These are phyloP conservation scores for Labroides dimidiatus DNA, from an alignment of 2,797 vertebrate genomes.

Conservation along the genomic window DNA sequence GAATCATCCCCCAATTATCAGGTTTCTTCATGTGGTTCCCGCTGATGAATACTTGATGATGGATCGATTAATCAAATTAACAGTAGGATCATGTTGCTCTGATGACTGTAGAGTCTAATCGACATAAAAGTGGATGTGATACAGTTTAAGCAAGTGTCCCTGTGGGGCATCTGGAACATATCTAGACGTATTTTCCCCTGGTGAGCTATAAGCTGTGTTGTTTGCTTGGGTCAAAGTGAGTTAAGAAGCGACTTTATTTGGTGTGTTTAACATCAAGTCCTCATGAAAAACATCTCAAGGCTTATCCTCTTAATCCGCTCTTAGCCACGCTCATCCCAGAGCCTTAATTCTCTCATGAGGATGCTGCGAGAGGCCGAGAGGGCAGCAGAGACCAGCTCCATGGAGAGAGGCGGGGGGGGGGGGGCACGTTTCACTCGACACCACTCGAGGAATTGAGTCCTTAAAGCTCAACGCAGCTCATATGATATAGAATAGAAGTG, in stretches of 20 bases:
- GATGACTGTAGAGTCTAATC: constrained; percentile 25
- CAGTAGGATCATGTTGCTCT: constrained; percentile 36
- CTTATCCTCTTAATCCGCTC: constrained; percentile 81
- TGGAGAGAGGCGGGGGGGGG: constrained; percentile 34
- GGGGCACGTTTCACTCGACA: constrained; percentile 28
- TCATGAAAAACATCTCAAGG: constrained; percentile 75
- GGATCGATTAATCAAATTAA: constrained; percentile 43
- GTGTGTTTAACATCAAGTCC: constrained; percentile 71
- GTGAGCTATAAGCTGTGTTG: constrained; percentile 23
- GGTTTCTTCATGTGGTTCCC: constrained; percentile 33
- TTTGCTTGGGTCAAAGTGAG: constrained; percentile 59
- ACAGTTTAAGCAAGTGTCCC: constrained; percentile 3
- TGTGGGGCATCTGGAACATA: background rate
- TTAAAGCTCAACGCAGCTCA: background rate
- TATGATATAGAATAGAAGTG: background rate
- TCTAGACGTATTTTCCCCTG: constrained; percentile 33
- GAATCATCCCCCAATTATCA: constrained; percentile 30
- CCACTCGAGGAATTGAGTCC: constrained; percentile 23
- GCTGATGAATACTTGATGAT: constrained; percentile 51
- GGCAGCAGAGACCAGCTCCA: constrained; percentile 39
- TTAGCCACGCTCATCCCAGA: constrained; percentile 74
- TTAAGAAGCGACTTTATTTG: constrained; percentile 59
- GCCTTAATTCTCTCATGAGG: constrained; percentile 74
- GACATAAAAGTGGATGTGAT: constrained; percentile 8
- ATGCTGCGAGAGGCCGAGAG: constrained; percentile 30